These are phyloP conservation scores for Geotrupes spiniger DNA, from an alignment of 2,888 invertebrate species.

Conservation along the genomic window DNA sequence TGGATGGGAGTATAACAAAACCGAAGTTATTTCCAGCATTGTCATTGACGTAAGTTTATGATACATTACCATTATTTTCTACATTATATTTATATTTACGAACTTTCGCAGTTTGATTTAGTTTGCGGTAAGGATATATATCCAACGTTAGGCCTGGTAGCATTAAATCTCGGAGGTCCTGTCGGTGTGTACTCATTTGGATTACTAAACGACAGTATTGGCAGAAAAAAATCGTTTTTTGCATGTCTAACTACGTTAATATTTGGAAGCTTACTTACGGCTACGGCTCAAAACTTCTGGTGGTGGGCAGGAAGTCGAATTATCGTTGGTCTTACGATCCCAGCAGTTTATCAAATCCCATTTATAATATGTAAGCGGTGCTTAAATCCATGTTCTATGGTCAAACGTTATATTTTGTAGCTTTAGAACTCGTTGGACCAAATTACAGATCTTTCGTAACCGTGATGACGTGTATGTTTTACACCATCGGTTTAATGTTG, in stretches of 20 bases:
- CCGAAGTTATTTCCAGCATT: slow-evolving; percentile 70
- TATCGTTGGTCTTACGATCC: slow-evolving; percentile 86
- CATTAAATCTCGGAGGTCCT: slow-evolving; percentile 84
- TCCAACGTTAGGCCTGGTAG: slow-evolving; percentile 82
- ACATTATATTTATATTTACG: too few species aligned
- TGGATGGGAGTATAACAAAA: slow-evolving; percentile 78
- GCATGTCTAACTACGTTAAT: slow-evolving; percentile 79
- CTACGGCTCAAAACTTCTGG: slow-evolving; percentile 76
- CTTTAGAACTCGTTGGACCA: slow-evolving; percentile 86
- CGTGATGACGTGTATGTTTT: slow-evolving; percentile 88
- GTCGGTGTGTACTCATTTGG: slow-evolving; percentile 89
- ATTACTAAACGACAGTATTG: slow-evolving; percentile 80
- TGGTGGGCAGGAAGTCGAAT: slow-evolving; percentile 78
- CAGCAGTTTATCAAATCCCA: slow-evolving; percentile 91
- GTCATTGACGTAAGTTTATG: slow-evolving; percentile 72
- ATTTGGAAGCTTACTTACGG: slow-evolving; percentile 75
- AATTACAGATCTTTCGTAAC: slow-evolving; percentile 90
- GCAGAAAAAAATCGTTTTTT: slow-evolving; percentile 83
- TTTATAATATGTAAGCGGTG: slow-evolving; percentile 81
- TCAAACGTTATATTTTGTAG: slow-evolving; percentile 53
- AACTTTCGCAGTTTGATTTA: slow-evolving; percentile 82
- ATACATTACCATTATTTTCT: too few species aligned
- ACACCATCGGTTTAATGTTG: slow-evolving; percentile 81
- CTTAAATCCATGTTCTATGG: slow-evolving; percentile 31
- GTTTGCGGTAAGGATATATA: slow-evolving; percentile 85